Percentiles rank a stretch among this genome's conserved stretches.
phyloP scores from a whole-genome alignment of 2,113 vertebrate genomes.

The Carassius auratus region DNA sequence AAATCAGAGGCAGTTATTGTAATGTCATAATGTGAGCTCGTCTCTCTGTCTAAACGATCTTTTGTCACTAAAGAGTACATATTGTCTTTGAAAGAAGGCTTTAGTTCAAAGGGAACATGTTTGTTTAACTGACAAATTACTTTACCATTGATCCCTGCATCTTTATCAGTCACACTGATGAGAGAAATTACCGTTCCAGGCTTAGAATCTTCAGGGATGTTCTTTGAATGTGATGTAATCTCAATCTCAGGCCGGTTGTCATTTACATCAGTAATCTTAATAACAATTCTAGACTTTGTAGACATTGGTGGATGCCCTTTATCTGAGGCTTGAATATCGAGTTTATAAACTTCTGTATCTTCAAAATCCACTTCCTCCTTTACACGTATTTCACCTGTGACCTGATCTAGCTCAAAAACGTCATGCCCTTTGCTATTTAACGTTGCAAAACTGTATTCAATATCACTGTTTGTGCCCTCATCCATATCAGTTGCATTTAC shows the following conservation, averaged over 20 bases:
- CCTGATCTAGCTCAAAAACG: constrained; percentile 61
- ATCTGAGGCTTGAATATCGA: constrained; percentile 54
- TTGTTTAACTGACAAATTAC: constrained; percentile 62
- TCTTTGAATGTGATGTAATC: constrained; percentile 66
- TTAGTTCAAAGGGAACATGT: constrained; percentile 70
- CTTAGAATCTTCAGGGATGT: constrained; percentile 66
- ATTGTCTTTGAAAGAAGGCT: constrained; percentile 68
- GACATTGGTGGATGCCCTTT: constrained; percentile 34
- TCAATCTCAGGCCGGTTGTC: constrained; percentile 68
- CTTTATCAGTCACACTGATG: constrained; percentile 68
- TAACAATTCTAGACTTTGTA: constrained; percentile 44
- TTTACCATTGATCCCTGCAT: constrained; percentile 69
- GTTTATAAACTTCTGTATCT: constrained; percentile 32
- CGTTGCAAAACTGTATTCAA: constrained; percentile 65
- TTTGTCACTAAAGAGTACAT: constrained; percentile 71
- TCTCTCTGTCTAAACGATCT: constrained; percentile 66
- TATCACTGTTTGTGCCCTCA: constrained; percentile 64
- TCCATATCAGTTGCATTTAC: constrained; percentile 71
- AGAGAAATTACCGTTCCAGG: constrained; percentile 70
- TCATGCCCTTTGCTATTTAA: constrained; percentile 57
- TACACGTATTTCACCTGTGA: constrained; percentile 64
- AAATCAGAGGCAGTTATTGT: constrained; percentile 64
- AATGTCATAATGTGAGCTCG: constrained; percentile 62
- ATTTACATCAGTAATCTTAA: constrained; percentile 55
- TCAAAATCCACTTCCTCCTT: constrained; percentile 60